Base-by-base conservation (phyloP, 2,113 vertebrate species). In the Stegastes partitus region DNA sequence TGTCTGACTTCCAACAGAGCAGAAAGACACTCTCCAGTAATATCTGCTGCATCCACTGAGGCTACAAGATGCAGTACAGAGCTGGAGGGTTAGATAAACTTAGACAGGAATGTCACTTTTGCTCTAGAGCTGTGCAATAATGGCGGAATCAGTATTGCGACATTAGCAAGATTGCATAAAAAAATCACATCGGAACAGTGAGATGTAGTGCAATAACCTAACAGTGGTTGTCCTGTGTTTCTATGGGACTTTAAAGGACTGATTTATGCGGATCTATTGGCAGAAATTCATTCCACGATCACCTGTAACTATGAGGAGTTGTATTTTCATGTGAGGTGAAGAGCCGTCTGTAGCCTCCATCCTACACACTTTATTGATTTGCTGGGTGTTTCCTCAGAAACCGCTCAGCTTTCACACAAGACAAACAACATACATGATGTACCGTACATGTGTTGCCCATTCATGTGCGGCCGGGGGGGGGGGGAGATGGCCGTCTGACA, bases 1-100 rank as follows among this genome's bases (percentile, higher is more conserved):
- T 39, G 22, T 53, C 23, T 51, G 57, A 44, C 56, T 21, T 51
- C 62, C 57, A 78, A 25, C 57, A 45, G 58, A 11, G 63, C 50
- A 37, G 42, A 66, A 11, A 81, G 18, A 58, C 11, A 12, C 23
- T 51, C 44, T 18, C 8, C 34, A 15, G 61, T 51, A 25, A 77
- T 45, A 26, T 34, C 22, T 26, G 19, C 37, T 4, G 28, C n/a
- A 47, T 19, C 50, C 18, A 55, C 28, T 23, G 68, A 57, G 3
- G 18, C n/a, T 9, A 22, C 22, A 18, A 14, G 23, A 57, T 58
- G 15, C 15, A 45, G 47, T 26, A 22, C 25, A 55, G 37, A 18
- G 18, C 25, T 18, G 3, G 10, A 18, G 3, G 11, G 9, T 44
- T 44, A 26, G 19, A 44, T 26, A 37, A 45, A 62, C 28, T 3